These are phyloP conservation scores for Henricia sp. DNA, from an alignment of 53 echinoderm and acorn worm genomes.

Conservation along the genomic window DNA sequence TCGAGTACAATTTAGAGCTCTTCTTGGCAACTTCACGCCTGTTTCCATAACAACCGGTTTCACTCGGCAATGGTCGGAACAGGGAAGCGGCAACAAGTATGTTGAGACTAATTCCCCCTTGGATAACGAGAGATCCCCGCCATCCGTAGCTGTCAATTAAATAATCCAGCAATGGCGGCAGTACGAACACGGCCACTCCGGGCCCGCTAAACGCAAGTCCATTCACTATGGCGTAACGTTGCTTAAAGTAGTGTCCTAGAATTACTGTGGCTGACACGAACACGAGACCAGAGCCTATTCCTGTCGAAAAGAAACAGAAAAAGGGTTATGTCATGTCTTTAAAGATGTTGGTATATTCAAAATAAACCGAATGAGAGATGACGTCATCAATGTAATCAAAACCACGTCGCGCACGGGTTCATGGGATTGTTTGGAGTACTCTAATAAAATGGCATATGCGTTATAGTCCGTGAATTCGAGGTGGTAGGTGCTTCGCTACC, in stretches of 20 bases:
- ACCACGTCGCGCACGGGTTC: too few relatives aligned
- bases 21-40: neutral
- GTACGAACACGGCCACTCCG: conserved; percentile 49
- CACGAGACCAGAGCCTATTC: conserved; percentile 57
- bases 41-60: neutral
- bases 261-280: conserved; percentile 57
- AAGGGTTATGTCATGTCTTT: too few relatives aligned
- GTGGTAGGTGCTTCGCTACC: too few relatives aligned
- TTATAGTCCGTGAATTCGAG: too few relatives aligned
- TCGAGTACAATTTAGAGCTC: neutral
- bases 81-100: conserved; percentile 44
- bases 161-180: conserved; percentile 48
- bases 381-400: neutral
- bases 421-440: too few relatives aligned
- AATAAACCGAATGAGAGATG: too few relatives aligned
- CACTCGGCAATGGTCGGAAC: conserved; percentile 39
- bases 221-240: conserved; percentile 51
- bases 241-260: conserved; percentile 52
- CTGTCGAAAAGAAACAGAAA: conserved; percentile 6
- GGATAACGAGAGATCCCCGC: conserved; percentile 50
- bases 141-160: conserved; percentile 54
- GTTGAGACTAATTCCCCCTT: conserved; percentile 48
- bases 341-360: too few relatives aligned
- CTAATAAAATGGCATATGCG: too few relatives aligned
- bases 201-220: conserved; percentile 60